Evolutionary conservation across 1,140 invertebrate genomes (phyloP), one percentile per base, ranked within the genome.

Genomic region (Druon quercuslanigerum): DNA sequence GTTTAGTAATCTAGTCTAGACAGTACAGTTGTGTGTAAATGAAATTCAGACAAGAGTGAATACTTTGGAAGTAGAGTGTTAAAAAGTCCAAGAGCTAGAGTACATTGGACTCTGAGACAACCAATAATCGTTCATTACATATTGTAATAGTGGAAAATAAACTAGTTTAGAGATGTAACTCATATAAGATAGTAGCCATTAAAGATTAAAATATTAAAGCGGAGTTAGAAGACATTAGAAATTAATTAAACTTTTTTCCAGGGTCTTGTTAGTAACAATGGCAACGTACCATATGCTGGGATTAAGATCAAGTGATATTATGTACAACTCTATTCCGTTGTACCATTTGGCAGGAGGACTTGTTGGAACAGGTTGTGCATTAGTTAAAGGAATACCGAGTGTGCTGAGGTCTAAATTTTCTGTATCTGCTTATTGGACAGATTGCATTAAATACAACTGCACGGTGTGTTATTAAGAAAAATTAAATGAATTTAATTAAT

Each of bases 321-420:
- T 93, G 51, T 96, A 96, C 87, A 93, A 94, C 83, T 92, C 93
- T 8, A 92, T 96, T 79, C 95, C 95, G 20, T 87, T 96, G 13
- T 96, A 96, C 87, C 95, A 96, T 84, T 93, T 94, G 51, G 92
- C 94, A 66, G 94, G 94, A 76, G 95, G 95, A 52, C 83, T 93
- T 71, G 84, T 94, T 14, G 93, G 94, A 46, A 92, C 93, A 16
- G 93, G 94, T 19, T 93, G 94, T 84, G 92, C 93, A 13, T 83
- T 97, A 8, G 78, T 94, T 8, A 89, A 89, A 83, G 96, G 95
- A 54, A 92, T 91, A 54, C 93, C 94, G 12, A 91, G 93, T 78
- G 94, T 95, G 20, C 88, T 96, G 8, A 88, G 94, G 78, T 92
- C 90, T 16, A 96, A 96, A 88, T 97, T 97, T 89, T 96, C 95